A percentile compares a stretch with the other conserved stretches of the same genome.
These are phyloP conservation scores for Eufriesea mexicana DNA, from an alignment of 1,140 invertebrate genomes.

Conservation along the genomic window DNA sequence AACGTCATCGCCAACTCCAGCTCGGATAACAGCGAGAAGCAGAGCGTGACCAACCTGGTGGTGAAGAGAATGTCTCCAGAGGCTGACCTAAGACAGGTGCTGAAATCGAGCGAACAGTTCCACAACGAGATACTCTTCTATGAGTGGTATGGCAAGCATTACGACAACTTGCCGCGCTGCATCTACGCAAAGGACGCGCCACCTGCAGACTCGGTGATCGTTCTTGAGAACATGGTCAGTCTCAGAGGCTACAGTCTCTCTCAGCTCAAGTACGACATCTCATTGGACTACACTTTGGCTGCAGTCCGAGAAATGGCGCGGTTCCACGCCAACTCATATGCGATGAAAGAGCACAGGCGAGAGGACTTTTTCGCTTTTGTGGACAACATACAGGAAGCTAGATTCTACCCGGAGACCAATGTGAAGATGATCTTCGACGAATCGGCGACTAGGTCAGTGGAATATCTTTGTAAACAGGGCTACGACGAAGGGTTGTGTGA, in stretches of 20 bases:
- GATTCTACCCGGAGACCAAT: neutral
- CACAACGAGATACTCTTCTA: slow-evolving; percentile 76
- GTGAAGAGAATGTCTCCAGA: slow-evolving; percentile 43
- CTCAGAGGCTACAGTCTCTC: slow-evolving; percentile 39
- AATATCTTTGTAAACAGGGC: slow-evolving; percentile 47
- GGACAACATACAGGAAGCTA: slow-evolving; percentile 51
- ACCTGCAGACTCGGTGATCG: slow-evolving; percentile 56
- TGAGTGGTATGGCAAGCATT: slow-evolving; percentile 9
- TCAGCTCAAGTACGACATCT: slow-evolving; percentile 36
- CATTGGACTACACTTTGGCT: slow-evolving; percentile 65
- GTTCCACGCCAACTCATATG: slow-evolving; percentile 77
- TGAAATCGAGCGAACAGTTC: slow-evolving; percentile 52
- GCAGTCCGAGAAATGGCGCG: slow-evolving; percentile 73
- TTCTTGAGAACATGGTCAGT: slow-evolving; percentile 71
- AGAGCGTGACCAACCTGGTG: slow-evolving; percentile 6
- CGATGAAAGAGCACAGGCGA: slow-evolving; percentile 66
- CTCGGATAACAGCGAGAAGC: too few relatives aligned
- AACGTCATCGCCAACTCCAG: neutral
- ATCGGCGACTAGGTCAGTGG: slow-evolving; percentile 19
- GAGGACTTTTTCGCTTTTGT: slow-evolving; percentile 70
- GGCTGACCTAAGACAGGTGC: fast-evolving
- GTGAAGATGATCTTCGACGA: neutral
- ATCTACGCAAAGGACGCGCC: slow-evolving; percentile 39
- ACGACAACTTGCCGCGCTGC: slow-evolving; percentile 53
- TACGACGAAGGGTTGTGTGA: slow-evolving; percentile 62